Conservation (phyloP, 2,888 invertebrate species). For the Xestia xanthographa region DNA sequence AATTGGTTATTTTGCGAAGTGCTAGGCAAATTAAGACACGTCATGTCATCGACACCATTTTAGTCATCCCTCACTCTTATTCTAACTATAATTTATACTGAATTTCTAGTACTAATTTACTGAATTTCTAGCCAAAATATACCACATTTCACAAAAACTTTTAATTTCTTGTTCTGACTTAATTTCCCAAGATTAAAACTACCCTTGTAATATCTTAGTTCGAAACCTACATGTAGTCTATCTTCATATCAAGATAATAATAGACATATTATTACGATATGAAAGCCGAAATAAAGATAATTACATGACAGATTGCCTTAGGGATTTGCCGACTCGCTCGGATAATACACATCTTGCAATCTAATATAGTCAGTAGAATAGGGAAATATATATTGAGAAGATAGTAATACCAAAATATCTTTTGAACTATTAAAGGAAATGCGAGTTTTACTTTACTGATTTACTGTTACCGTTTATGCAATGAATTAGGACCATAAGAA, state of each 20-base stretch:
- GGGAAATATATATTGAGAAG: not conserved
- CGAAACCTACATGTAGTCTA: not conserved
- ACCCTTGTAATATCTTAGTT: not conserved
- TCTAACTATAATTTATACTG: not conserved
- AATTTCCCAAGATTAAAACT: not conserved
- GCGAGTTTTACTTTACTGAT: too few species aligned
- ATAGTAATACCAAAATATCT: not conserved
- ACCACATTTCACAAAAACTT: too few species aligned
- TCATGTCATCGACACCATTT: not conserved
- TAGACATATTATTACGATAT: conserved; percentile 36
- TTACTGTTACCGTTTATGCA: not conserved
- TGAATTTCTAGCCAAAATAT: too few species aligned
- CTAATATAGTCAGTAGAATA: conserved; percentile 18
- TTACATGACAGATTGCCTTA: conserved; percentile 53
- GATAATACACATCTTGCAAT: conserved; percentile 52
- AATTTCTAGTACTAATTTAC: not conserved
- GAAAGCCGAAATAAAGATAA: conserved; percentile 54
- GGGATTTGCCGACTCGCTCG: conserved; percentile 36
- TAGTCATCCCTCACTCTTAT: not conserved
- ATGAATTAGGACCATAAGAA: not conserved
- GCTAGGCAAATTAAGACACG: not conserved
- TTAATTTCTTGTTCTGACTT: not conserved
- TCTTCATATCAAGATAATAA: conserved; percentile 29
- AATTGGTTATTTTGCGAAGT: not conserved
- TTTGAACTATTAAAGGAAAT: not conserved